Evolutionary conservation across 2,797 vertebrate species (phyloP).

Genomic region (Kryptolebias ocellatus): DNA sequence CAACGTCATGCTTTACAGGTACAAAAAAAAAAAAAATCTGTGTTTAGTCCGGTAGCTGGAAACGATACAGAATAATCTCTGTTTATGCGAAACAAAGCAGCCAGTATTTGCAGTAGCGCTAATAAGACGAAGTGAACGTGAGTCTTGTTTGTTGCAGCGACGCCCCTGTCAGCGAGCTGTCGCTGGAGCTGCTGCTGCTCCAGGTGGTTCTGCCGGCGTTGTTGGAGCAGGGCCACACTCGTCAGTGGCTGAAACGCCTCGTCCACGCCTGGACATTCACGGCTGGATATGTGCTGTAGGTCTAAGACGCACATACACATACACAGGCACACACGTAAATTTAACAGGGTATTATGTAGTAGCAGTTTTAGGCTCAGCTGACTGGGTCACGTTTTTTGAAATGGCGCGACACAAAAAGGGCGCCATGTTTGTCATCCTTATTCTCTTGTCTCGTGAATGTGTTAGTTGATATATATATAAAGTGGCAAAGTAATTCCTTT

Average conservation of each 20-base stretch:
- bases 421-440: neutral
- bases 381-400: neutral
- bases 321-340: constrained; percentile 3
- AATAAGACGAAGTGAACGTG: constrained; percentile 48
- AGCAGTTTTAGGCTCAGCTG: neutral
- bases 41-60: neutral
- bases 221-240: constrained; percentile 92
- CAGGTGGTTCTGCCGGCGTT: constrained; percentile 93
- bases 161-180: constrained; percentile 87
- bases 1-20: constrained; percentile 98
- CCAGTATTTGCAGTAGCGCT: neutral
- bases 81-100: neutral
- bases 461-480: neutral
- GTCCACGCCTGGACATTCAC: constrained; percentile 95
- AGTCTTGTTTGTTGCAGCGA: constrained; percentile 80
- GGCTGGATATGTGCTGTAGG: constrained; percentile 92
- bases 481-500: neutral
- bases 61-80: neutral
- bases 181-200: constrained; percentile 88
- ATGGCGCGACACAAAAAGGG: neutral
- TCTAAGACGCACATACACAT: constrained; percentile 34
- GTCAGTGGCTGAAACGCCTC: constrained; percentile 95
- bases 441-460: neutral
- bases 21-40: constrained; percentile 17
- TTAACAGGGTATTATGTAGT: neutral